Base-by-base conservation (phyloP, 2,113 vertebrate species). In the Cochlearius cochlearius region DNA sequence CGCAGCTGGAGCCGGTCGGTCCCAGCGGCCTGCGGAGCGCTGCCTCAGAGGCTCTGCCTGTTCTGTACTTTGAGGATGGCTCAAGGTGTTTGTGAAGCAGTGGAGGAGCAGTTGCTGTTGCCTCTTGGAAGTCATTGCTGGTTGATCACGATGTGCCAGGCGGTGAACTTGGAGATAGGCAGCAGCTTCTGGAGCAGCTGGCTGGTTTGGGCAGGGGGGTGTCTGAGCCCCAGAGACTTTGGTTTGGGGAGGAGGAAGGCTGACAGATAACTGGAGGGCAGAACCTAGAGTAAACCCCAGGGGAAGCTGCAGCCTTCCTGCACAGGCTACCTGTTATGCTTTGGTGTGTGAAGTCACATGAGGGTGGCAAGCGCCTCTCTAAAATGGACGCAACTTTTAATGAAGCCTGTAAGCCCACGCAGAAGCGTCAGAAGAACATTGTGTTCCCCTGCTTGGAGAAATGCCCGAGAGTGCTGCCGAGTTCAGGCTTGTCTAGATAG, bases 381-480 rank as follows among this genome's bases (percentile, higher is more conserved):
- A 29, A 86, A 85, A 69, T 25, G 68, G 45, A 52, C 11, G 4
- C 52, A 63, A 23, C 59, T 91, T 41, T 7, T 73, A 88, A 25
- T 78, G 82, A 88, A 56, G 67, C 74, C 81, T 55, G 41, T 34
- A 19, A 93, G 50, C 90, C 82, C 64, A 50, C 27, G 1, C 87
- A 75, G 89, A 78, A 60, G 43, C 0, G 3, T 76, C 72, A 50
- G 19, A 66, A 92, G 94, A 58, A 96, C 96, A 86, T 62, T 67
- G 75, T 77, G 92, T 96, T 96, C 86, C 45, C n/a, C 67, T 63
- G 90, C 68, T 83, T 95, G 96, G 92, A 96, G 95, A 80, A 66
- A 43, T 55, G 95, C 91, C 94, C 55, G 0, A 27, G 74, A 76
- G 92, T 59, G 63, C 85, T 88, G 49, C 55, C 2, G 23, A 62